Conservation (phyloP, 2,888 invertebrate species). For the Acleris laterana region DNA sequence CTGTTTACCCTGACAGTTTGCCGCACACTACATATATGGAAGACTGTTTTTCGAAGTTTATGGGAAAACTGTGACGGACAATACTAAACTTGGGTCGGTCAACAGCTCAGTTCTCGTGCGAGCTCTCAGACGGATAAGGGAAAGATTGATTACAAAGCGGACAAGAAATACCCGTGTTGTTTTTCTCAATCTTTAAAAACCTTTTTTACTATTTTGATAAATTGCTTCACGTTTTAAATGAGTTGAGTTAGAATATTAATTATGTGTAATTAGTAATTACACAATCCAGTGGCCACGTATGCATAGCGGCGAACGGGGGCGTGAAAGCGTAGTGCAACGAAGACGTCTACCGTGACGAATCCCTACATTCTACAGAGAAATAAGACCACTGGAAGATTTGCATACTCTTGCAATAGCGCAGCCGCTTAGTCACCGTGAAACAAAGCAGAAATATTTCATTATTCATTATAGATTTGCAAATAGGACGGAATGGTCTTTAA, state of each 20-base stretch:
- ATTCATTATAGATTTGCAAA: conserved; percentile 30
- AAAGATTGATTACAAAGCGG: conserved; percentile 15
- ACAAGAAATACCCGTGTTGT: conserved; percentile 7
- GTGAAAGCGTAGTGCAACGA: conserved; percentile 42
- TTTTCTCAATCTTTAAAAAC: background rate
- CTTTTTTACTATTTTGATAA: conserved; percentile 17
- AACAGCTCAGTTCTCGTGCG: conserved; percentile 47
- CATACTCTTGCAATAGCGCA: conserved; percentile 35
- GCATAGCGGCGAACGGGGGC: conserved; percentile 34
- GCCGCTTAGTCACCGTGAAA: conserved; percentile 28
- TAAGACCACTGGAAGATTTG: conserved; percentile 36
- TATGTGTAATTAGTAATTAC: conserved; percentile 34
- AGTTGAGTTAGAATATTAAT: conserved; percentile 33
- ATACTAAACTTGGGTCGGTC: conserved; percentile 55
- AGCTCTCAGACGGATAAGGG: conserved; percentile 24
- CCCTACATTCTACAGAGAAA: conserved; percentile 41
- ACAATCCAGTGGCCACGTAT: conserved; percentile 34
- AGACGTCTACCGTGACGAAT: conserved; percentile 40
- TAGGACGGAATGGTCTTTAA: conserved; percentile 11
- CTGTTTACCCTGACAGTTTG: conserved; percentile 79
- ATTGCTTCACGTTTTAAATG: conserved; percentile 14
- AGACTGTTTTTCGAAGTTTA: conserved; percentile 74
- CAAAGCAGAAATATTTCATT: conserved; percentile 21
- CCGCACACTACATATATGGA: conserved; percentile 74
- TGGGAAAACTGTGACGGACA: conserved; percentile 71